These are phyloP conservation scores for Chorisops tibialis DNA, from an alignment of 2,888 invertebrate species.

Conservation along the genomic window DNA sequence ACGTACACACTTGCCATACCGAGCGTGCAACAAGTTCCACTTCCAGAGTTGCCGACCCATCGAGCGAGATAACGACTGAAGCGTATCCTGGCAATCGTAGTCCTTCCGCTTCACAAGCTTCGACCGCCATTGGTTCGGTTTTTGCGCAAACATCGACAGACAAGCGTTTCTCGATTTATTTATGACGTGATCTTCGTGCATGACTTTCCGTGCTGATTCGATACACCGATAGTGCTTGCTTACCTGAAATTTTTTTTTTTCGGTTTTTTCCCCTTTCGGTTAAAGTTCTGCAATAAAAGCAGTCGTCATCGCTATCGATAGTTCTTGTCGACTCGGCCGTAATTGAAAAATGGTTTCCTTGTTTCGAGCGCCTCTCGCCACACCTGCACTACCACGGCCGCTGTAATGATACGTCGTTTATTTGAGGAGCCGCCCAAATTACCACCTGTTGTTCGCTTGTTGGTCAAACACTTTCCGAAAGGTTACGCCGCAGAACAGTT, in stretches of 20 bases:
- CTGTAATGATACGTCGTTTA: conserved; percentile 15
- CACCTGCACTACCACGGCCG: conserved; percentile 1
- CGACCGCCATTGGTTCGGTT: too few species aligned
- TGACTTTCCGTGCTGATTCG: conserved; percentile 18
- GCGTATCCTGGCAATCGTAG: too few species aligned
- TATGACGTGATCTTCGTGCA: not conserved
- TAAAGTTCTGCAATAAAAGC: conserved; percentile 4
- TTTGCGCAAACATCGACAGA: conserved; percentile 7
- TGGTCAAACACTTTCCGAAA: conserved; percentile 25
- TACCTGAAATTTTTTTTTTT: not conserved
- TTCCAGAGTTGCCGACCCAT: too few species aligned
- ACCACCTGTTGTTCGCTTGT: conserved; percentile 29
- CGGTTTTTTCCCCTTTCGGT: too few species aligned
- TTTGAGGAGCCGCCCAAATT: conserved; percentile 27
- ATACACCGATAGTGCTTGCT: conserved; percentile 7
- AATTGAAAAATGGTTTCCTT: conserved; percentile 11
- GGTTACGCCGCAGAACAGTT: too few species aligned
- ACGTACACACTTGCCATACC: too few species aligned
- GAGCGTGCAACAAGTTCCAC: too few species aligned
- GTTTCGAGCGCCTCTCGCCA: not conserved
- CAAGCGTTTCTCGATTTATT: conserved; percentile 17
- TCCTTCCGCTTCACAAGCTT: too few species aligned
- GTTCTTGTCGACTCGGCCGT: conserved; percentile 13
- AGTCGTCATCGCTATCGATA: not conserved
- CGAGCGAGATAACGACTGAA: too few species aligned